Conservation (phyloP, 2,888 invertebrate genomes). For the Arge pagana region DNA sequence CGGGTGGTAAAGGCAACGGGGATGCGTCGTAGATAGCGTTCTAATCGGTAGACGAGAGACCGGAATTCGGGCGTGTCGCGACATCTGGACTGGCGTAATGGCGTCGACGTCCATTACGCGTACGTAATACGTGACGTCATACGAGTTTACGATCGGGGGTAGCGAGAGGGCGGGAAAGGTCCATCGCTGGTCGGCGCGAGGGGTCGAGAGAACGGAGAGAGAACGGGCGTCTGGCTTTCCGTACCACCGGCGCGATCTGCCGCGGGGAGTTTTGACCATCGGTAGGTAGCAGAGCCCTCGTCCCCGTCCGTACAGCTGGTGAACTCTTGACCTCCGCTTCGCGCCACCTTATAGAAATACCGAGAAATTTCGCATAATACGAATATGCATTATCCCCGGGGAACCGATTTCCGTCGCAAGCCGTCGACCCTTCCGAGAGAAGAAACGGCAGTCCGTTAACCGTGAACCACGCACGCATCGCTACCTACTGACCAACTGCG, state of each 20-base stretch:
- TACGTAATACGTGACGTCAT: slow-evolving; percentile 19
- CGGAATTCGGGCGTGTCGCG: neutral
- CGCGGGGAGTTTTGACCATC: too few species aligned
- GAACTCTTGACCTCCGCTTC: slow-evolving; percentile 46
- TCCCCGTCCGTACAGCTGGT: slow-evolving; percentile 46
- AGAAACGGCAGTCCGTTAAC: slow-evolving; percentile 11
- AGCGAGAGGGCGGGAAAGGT: neutral
- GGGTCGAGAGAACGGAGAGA: neutral
- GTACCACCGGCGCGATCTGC: too few species aligned
- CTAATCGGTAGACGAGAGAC: too few species aligned
- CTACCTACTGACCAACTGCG: neutral
- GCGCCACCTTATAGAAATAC: slow-evolving; percentile 28
- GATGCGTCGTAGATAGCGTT: too few species aligned
- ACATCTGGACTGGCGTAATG: slow-evolving; percentile 31
- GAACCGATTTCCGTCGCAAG: neutral
- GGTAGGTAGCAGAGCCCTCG: too few species aligned
- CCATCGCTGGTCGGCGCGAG: slow-evolving; percentile 3
- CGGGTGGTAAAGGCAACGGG: too few species aligned
- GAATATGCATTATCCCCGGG: too few species aligned
- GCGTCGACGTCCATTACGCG: slow-evolving; percentile 40
- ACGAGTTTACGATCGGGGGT: slow-evolving; percentile 11
- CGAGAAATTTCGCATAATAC: slow-evolving; percentile 33
- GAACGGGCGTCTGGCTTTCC: too few species aligned
- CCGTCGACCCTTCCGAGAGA: neutral
- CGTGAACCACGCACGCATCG: too few species aligned